These are phyloP conservation scores for Atherinosoma microstoma DNA, from an alignment of 2,797 vertebrate species.

Conservation along the genomic window DNA sequence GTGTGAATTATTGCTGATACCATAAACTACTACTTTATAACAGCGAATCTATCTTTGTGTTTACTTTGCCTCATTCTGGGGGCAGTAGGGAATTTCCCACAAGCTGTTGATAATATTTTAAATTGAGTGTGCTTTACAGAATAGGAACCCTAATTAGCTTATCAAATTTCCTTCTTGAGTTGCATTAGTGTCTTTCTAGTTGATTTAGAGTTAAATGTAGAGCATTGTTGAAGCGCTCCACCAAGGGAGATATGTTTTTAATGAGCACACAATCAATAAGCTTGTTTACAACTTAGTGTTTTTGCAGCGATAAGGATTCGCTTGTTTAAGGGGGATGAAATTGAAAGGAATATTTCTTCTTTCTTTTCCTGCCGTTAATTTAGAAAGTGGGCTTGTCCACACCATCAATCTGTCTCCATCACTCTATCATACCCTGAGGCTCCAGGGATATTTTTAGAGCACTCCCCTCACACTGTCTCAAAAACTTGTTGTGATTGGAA, in stretches of 20 bases:
- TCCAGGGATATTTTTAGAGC: slow-evolving; percentile 60
- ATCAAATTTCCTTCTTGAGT: neutral
- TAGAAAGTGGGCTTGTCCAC: slow-evolving; percentile 11
- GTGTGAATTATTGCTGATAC: slow-evolving; percentile 8
- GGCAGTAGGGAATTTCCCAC: slow-evolving; percentile 19
- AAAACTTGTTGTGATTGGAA: slow-evolving; percentile 50
- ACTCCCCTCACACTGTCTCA: slow-evolving; percentile 1
- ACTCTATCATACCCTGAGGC: slow-evolving; percentile 37
- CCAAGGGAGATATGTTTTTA: slow-evolving; percentile 4
- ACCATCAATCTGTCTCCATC: slow-evolving; percentile 5
- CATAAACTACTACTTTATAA: neutral
- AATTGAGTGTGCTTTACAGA: slow-evolving; percentile 22
- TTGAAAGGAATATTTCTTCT: neutral
- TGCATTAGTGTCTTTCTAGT: neutral
- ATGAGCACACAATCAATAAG: slow-evolving; percentile 26
- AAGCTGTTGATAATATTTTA: slow-evolving; percentile 3
- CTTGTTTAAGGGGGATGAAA: slow-evolving; percentile 3
- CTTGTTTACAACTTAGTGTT: slow-evolving; percentile 17
- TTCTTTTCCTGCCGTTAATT: slow-evolving; percentile 5
- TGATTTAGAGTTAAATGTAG: slow-evolving; percentile 16
- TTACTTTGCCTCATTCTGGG: slow-evolving; percentile 2
- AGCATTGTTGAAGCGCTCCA: slow-evolving; percentile 3
- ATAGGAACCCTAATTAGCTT: slow-evolving; percentile 6
- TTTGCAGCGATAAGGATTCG: slow-evolving; percentile 21
- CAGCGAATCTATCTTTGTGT: slow-evolving; percentile 9